Percentiles rank a stretch among this genome's conserved stretches.
Conservation (phyloP, 2,888 invertebrate genomes). For the Synanthedon myopaeformis region DNA sequence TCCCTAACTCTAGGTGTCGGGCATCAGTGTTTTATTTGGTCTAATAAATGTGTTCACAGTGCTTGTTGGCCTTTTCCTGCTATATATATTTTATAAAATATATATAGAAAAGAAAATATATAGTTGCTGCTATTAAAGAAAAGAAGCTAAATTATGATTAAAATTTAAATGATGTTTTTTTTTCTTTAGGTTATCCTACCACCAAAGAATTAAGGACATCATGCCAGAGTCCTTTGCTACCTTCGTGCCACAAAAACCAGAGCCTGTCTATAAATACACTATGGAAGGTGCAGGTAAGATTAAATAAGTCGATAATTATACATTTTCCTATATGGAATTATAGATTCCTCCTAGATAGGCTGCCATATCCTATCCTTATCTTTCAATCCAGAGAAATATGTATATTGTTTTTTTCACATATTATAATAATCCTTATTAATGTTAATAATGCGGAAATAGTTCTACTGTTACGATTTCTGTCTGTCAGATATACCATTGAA, state of each 20-base stretch:
- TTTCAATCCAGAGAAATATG: background rate
- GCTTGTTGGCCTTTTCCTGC: too few relatives aligned
- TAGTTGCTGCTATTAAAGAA: background rate
- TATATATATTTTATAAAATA: too few relatives aligned
- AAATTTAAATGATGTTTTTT: conserved; percentile 1
- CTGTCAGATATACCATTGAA: too few relatives aligned
- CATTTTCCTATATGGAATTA: too few relatives aligned
- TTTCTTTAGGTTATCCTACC: conserved; percentile 84
- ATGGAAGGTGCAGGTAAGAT: conserved; percentile 88
- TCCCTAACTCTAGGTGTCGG: too few relatives aligned
- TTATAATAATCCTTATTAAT: conserved; percentile 3
- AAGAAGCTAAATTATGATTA: background rate
- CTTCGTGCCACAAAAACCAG: conserved; percentile 87
- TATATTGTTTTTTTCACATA: conserved; percentile 7
- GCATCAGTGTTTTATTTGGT: too few relatives aligned
- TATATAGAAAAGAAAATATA: background rate
- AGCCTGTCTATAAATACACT: conserved; percentile 90
- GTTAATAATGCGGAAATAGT: too few relatives aligned
- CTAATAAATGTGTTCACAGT: too few relatives aligned
- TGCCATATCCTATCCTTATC: too few relatives aligned
- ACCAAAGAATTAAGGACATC: conserved; percentile 92
- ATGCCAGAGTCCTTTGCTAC: conserved; percentile 88
- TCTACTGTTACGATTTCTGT: too few relatives aligned
- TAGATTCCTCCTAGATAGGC: too few relatives aligned
- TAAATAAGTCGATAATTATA: background rate